Conservation (phyloP, 2,888 invertebrate species). For the Platypus cylindrus region DNA sequence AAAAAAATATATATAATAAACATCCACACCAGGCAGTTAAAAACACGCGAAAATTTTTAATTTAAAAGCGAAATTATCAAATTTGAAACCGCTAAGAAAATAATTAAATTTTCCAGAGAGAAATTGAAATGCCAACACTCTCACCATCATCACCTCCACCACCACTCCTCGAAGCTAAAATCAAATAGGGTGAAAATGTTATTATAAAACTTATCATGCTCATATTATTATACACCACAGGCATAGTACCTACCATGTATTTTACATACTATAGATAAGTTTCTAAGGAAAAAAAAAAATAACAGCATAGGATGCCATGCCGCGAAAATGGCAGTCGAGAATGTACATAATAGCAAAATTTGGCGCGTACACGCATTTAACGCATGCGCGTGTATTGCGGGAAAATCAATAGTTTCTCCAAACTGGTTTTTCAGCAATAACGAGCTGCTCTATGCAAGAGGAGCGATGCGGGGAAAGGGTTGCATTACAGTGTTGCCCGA, state of each 20-base stretch:
- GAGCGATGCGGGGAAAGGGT: background rate
- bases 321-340: slow-evolving; percentile 33
- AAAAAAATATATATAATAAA: too few species aligned
- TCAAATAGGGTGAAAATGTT: slow-evolving; percentile 18
- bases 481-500: slow-evolving; percentile 13
- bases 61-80: too few species aligned
- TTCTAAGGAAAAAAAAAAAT: too few species aligned
- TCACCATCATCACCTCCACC: too few species aligned
- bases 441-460: too few species aligned
- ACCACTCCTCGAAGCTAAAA: slow-evolving; percentile 2
- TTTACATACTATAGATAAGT: too few species aligned
- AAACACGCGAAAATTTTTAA: too few species aligned
- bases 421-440: too few species aligned
- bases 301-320: too few species aligned
- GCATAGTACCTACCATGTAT: too few species aligned
- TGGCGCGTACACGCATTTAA: too few species aligned
- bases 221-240: slow-evolving; percentile 18
- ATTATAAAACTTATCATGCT: slow-evolving; percentile 24
- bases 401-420: slow-evolving; percentile 14
- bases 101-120: slow-evolving; percentile 13
- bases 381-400: slow-evolving; percentile 12
- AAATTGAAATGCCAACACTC: slow-evolving; percentile 15
- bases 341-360: slow-evolving; percentile 35
- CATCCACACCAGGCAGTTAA: too few species aligned
- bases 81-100: slow-evolving; percentile 12